Conservation (phyloP, 2,797 vertebrate genomes). For the Pristis pectinata region DNA sequence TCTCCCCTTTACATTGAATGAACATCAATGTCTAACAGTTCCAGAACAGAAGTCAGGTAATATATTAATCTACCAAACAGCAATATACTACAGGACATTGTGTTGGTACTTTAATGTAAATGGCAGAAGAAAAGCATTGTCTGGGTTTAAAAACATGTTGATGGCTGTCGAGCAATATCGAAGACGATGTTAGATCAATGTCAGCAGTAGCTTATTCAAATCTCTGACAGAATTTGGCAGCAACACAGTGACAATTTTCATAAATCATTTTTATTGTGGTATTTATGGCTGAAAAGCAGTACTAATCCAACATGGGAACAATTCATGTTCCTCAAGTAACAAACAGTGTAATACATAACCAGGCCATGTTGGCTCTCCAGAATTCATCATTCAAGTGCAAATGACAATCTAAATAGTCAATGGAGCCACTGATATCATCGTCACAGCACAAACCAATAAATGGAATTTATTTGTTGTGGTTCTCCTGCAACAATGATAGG, state of each 20-base stretch:
- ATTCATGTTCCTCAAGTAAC: background rate
- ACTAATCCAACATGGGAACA: slow-evolving; percentile 4
- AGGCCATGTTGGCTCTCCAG: background rate
- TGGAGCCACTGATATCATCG: background rate
- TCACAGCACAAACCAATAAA: background rate
- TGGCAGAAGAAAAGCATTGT: background rate
- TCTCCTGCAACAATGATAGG: background rate
- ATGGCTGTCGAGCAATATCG: background rate
- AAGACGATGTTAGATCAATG: slow-evolving; percentile 28
- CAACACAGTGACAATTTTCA: slow-evolving; percentile 5
- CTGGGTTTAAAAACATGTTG: slow-evolving; percentile 29
- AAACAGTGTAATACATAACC: background rate
- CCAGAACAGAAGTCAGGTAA: background rate
- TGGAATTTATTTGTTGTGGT: background rate
- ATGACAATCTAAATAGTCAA: background rate
- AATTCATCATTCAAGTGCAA: background rate
- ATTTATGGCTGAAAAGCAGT: background rate
- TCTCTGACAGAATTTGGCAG: slow-evolving; percentile 13
- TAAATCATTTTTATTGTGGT: slow-evolving; percentile 21
- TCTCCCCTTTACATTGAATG: background rate
- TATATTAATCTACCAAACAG: background rate
- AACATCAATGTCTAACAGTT: background rate
- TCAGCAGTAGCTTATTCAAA: slow-evolving; percentile 26
- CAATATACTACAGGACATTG: background rate
- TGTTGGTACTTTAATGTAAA: slow-evolving; percentile 10